Evolutionary conservation across 1,140 invertebrate genomes (phyloP).

Genomic region (Caenorhabditis remanei): DNA sequence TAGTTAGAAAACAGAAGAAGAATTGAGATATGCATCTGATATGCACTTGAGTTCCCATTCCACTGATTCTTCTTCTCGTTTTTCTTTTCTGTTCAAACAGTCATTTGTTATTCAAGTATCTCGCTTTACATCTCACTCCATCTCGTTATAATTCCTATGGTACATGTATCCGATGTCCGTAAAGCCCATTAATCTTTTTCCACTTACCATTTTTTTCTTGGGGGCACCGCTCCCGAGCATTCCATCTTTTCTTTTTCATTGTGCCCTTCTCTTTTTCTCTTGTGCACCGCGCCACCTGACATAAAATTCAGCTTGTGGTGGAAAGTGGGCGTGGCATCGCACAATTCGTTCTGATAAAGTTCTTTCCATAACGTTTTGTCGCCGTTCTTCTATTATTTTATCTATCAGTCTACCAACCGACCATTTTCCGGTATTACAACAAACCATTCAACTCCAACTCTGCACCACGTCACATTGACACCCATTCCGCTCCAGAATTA

Average conservation of each 20-base stretch:
- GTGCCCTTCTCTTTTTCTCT: neutral
- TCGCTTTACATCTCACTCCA: conserved; percentile 44
- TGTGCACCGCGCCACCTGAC: conserved; percentile 46
- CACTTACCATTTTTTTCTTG: conserved; percentile 45
- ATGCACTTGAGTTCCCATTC: conserved; percentile 6
- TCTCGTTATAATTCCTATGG: conserved; percentile 53
- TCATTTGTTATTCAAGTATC: conserved; percentile 57
- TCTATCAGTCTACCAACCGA: conserved; percentile 25
- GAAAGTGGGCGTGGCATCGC: conserved; percentile 18
- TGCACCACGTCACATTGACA: conserved; percentile 28
- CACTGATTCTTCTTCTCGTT: neutral
- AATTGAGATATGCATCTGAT: conserved; percentile 21
- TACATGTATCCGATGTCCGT: conserved; percentile 54
- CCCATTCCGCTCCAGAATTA: neutral
- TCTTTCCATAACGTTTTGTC: conserved; percentile 27
- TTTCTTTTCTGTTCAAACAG: conserved; percentile 43
- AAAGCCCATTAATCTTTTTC: conserved; percentile 49
- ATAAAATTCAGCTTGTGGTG: conserved; percentile 46
- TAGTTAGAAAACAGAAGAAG: neutral
- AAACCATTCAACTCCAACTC: conserved; percentile 46
- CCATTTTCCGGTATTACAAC: conserved; percentile 53
- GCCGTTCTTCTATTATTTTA: conserved; percentile 36
- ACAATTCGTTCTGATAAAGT: conserved; percentile 50
- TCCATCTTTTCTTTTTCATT: conserved; percentile 1
- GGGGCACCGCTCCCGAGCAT: conserved; percentile 22